These are phyloP conservation scores for Phocoena sinus DNA, from an alignment of 2,113 vertebrate genomes.

Conservation along the genomic window DNA sequence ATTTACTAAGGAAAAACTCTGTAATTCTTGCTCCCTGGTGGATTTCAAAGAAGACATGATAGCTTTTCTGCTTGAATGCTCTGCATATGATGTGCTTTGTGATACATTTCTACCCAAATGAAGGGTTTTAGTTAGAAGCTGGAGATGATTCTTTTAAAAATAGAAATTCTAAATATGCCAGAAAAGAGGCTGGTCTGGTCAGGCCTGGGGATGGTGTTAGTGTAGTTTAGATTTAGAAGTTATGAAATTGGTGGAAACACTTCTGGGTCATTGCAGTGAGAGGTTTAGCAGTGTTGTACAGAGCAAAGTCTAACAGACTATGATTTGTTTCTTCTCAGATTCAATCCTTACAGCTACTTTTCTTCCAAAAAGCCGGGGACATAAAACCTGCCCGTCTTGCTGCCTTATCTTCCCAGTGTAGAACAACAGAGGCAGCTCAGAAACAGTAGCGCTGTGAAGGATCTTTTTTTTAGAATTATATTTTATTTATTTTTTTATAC, in stretches of 20 bases:
- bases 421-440: not conserved
- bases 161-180: not conserved
- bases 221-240: not conserved
- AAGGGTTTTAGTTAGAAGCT: not conserved
- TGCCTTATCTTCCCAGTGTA: not conserved
- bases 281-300: not conserved
- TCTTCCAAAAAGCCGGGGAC: not conserved
- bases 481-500: too few relatives aligned
- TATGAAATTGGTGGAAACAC: not conserved
- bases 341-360: not conserved
- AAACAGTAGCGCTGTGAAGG: not conserved
- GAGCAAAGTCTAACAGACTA: not conserved
- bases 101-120: not conserved
- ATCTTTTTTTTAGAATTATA: not conserved
- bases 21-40: not conserved
- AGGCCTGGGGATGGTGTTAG: not conserved
- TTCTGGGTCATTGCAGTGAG: not conserved
- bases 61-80: not conserved
- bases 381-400: not conserved
- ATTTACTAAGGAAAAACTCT: not conserved
- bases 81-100: not conserved
- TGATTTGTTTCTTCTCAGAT: not conserved
- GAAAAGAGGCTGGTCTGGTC: not conserved
- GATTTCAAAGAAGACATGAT: not conserved
- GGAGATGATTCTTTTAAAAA: not conserved